A percentile compares a stretch with the other conserved stretches of the same genome.
These are phyloP conservation scores for Scaptomyza reducta DNA, from an alignment of 2,888 invertebrate species.

Conservation along the genomic window DNA sequence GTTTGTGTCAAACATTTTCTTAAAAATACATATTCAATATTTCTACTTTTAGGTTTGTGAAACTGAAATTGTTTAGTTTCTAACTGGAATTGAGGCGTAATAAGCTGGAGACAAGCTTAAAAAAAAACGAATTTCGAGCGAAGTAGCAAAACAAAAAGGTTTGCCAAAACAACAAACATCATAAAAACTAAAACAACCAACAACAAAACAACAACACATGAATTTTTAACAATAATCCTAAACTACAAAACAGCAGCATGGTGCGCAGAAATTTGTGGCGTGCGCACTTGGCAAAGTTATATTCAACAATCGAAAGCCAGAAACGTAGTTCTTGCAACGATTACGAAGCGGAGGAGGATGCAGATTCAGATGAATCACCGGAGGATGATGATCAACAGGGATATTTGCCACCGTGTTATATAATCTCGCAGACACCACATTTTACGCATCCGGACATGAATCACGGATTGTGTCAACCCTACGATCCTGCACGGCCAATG, in stretches of 20 bases:
- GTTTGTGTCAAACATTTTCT: background rate
- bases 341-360: background rate
- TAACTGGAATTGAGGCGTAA: background rate
- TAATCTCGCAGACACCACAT: constrained; percentile 46
- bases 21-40: background rate
- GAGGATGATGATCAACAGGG: background rate
- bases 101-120: background rate
- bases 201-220: constrained; percentile 1
- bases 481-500: background rate
- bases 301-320: background rate
- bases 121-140: background rate
- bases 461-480: constrained; percentile 30
- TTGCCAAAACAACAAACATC: background rate
- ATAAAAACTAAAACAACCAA: constrained; percentile 3
- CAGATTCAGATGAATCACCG: background rate
- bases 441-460: constrained; percentile 34
- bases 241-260: constrained; percentile 8
- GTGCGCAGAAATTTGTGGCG: constrained; percentile 12
- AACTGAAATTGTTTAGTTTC: background rate
- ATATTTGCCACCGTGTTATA: background rate
- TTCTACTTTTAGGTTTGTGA: background rate
- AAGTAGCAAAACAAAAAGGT: background rate
- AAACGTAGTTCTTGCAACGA: background rate
- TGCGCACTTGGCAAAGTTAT: constrained; percentile 11
- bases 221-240: background rate